Evolutionary conservation across 2,113 vertebrate genomes (phyloP), one percentile per base, ranked within the genome.

Genomic region (Fukomys damarensis): DNA sequence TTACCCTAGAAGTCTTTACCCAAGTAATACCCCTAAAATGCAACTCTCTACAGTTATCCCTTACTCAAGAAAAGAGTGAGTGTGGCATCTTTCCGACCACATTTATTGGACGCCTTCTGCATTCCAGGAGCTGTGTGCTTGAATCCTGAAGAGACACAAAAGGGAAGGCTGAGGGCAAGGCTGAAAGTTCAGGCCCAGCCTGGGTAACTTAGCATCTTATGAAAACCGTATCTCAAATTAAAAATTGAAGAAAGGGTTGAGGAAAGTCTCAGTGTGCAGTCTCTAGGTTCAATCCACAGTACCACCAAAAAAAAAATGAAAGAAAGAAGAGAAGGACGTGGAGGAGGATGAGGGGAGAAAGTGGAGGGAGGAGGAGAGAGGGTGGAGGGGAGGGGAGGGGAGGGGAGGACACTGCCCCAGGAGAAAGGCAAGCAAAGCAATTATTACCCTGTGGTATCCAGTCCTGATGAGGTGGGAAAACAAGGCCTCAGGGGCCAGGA

Each of bases 341-440:
- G 13, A 7, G 19, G 19, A 7, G 17, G 7, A 20, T 5, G 22
- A 14, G 8, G 3, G 19, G 5, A 3, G 7, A 6, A 70, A 3
- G n/a, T n/a, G 8, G n/a, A 4, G 3, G 8, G 19, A 8, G 16
- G 16, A 8, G 16, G 14, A 35, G 16, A 19, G 32, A 9, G 7
- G 8, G 3, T 3, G 17, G 7, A 70, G 3, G 8, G 20, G 3
- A 8, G 22, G 7, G 7, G 4, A 7, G n/a, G 20, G 9, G 19
- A 38, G 2, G 68, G 8, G n/a, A 70, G 68, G 68, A 22, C n/a
- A 19, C 19, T 4, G 20, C n/a, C 35, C 8, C 52, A 85, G 87
- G 43, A 89, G 17, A 88, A 22, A 80, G 6, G 10, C 70, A 38
- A n/a, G 20, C 38, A 56, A 32, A n/a, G 43, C 22, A 74, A 30